Percentiles rank a stretch among this genome's conserved stretches.
These are phyloP conservation scores for Amazona finschi DNA, from an alignment of 2,797 vertebrate species.

Conservation along the genomic window DNA sequence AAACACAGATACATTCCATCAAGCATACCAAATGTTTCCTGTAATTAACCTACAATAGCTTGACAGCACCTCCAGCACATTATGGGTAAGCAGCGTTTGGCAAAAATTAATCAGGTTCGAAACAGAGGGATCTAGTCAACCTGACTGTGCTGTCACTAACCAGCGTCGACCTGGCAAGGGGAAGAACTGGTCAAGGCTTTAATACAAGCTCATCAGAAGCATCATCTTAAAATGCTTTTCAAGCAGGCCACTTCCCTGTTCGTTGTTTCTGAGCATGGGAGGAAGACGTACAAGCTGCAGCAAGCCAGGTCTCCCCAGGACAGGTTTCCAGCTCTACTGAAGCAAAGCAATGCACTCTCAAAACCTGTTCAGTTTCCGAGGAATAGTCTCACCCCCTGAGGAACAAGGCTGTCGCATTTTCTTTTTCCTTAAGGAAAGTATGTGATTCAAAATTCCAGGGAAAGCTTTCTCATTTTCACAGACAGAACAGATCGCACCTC, in stretches of 20 bases:
- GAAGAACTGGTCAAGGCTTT: background rate
- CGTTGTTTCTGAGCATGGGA: background rate
- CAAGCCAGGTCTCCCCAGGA: background rate
- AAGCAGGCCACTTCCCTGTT: background rate
- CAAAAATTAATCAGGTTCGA: background rate
- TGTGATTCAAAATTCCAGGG: background rate
- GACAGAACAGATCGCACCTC: background rate
- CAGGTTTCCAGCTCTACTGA: background rate
- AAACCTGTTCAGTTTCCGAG: background rate
- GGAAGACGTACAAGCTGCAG: background rate
- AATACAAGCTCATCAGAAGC: background rate
- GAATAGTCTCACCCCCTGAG: background rate
- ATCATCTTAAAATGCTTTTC: background rate
- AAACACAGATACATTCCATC: constrained; percentile 13
- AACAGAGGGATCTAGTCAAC: background rate
- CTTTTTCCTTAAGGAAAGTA: background rate
- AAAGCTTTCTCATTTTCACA: background rate
- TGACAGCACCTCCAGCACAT: background rate
- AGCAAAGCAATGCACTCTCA: background rate
- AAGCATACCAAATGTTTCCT: constrained; percentile 23
- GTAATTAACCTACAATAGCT: background rate
- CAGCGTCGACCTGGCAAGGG: background rate
- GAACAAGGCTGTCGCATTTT: background rate
- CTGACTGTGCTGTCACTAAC: background rate
- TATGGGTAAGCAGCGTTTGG: background rate